Percentiles rank a stretch among this genome's conserved stretches.
Conservation (phyloP, 2,888 invertebrate species). For the Augochlorella aurata region DNA sequence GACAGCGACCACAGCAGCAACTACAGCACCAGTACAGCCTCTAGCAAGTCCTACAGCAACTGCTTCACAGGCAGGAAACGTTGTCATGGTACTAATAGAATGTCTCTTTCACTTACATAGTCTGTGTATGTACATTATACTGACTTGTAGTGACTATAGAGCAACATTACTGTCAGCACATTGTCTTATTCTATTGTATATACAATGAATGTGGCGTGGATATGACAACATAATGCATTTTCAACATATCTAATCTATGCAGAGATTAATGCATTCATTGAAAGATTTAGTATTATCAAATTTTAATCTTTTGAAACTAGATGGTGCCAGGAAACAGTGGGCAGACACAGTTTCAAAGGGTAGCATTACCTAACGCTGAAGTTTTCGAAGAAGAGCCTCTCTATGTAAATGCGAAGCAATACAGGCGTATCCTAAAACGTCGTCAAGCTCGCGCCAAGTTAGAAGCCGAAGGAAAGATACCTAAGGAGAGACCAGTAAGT, state of each 20-base stretch:
- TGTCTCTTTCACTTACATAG: constrained; percentile 77
- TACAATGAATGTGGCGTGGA: neutral
- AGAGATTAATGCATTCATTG: neutral
- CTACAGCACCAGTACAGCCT: constrained; percentile 80
- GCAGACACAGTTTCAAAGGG: constrained; percentile 84
- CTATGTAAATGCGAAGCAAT: constrained; percentile 99
- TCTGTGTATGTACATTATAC: constrained; percentile 75
- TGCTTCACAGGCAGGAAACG: constrained; percentile 84
- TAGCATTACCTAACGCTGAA: constrained; percentile 85
- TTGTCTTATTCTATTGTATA: neutral
- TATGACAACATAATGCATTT: neutral
- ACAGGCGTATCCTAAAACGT: constrained; percentile 96
- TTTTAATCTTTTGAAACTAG: constrained; percentile 73
- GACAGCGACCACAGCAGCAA: constrained; percentile 82
- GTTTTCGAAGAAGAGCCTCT: constrained; percentile 95
- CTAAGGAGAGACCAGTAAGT: constrained; percentile 95
- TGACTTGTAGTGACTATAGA: constrained; percentile 78
- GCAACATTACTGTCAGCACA: constrained; percentile 67
- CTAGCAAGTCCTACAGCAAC: constrained; percentile 82
- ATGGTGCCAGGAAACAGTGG: constrained; percentile 84
- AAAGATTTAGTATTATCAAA: neutral
- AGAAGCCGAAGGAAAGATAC: constrained; percentile 97
- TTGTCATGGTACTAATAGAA: constrained; percentile 86
- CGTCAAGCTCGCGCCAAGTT: constrained; percentile 96
- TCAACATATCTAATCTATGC: neutral